Evolutionary conservation across 2,113 vertebrate genomes (phyloP).

Genomic region (Amazona guildingii): DNA sequence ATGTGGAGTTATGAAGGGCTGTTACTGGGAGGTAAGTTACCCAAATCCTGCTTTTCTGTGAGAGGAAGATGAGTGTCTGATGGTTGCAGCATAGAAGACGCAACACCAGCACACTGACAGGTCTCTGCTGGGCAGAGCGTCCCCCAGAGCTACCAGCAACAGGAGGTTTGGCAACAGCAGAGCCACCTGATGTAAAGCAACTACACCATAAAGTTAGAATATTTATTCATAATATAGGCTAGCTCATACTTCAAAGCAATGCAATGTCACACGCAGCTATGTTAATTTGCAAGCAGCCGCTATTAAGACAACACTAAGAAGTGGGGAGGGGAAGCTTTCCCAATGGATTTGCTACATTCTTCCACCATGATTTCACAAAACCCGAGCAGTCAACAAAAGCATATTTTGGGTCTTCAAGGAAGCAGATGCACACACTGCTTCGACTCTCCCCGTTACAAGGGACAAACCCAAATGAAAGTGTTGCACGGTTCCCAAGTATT

Average conservation of each 20-base stretch:
- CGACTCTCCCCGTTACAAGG: fast-evolving
- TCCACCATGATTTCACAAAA: neutral
- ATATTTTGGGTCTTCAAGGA: neutral
- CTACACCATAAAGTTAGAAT: neutral
- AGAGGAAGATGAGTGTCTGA: neutral
- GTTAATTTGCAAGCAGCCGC: neutral
- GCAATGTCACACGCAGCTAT: neutral
- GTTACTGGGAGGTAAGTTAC: neutral
- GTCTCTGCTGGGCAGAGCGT: neutral
- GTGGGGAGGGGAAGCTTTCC: neutral
- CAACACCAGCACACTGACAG: neutral
- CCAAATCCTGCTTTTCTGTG: neutral
- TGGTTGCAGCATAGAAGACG: neutral
- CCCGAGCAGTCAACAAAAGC: neutral
- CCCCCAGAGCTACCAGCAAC: neutral
- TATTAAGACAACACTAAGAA: neutral
- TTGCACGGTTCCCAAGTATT: neutral
- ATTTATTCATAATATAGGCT: neutral
- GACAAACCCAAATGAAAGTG: neutral
- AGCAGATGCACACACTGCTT: neutral
- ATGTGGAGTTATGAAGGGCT: neutral
- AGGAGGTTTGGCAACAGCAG: neutral
- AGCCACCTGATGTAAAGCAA: neutral
- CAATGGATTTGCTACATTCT: neutral
- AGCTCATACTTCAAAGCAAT: neutral